Evolutionary conservation across 2,113 vertebrate species (phyloP).

Genomic region (Actenoides lindsayi): DNA sequence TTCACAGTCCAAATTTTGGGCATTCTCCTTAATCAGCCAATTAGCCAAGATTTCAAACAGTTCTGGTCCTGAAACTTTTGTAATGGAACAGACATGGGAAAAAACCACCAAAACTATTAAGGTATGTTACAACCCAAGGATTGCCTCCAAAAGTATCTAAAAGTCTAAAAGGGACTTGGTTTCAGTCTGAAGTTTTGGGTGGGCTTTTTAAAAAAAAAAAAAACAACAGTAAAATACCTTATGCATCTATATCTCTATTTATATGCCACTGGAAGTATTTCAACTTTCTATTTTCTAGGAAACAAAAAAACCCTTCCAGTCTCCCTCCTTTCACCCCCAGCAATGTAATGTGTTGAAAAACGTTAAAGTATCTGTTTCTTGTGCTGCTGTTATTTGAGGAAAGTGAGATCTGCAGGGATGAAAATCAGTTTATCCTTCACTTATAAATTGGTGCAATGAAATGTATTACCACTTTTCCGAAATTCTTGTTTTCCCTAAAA

Average conservation of each 20-base stretch:
- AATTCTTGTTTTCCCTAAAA: neutral
- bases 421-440: neutral
- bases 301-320: neutral
- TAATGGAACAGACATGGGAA: neutral
- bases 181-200: neutral
- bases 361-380: neutral
- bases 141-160: neutral
- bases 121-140: neutral
- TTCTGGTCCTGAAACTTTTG: neutral
- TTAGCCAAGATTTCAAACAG: neutral
- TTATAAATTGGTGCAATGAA: neutral
- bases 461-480: neutral
- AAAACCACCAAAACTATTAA: rapidly evolving
- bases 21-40: neutral
- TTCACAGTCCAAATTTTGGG: neutral
- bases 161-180: neutral
- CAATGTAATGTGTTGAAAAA: neutral
- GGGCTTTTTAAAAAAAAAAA: no score
- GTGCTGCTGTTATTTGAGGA: neutral
- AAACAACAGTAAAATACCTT: neutral
- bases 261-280: neutral
- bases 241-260: neutral
- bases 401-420: neutral
- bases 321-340: neutral
- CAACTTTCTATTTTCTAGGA: neutral